These are phyloP conservation scores for Mellivora capensis DNA, from an alignment of 2,113 vertebrate genomes.

Conservation along the genomic window DNA sequence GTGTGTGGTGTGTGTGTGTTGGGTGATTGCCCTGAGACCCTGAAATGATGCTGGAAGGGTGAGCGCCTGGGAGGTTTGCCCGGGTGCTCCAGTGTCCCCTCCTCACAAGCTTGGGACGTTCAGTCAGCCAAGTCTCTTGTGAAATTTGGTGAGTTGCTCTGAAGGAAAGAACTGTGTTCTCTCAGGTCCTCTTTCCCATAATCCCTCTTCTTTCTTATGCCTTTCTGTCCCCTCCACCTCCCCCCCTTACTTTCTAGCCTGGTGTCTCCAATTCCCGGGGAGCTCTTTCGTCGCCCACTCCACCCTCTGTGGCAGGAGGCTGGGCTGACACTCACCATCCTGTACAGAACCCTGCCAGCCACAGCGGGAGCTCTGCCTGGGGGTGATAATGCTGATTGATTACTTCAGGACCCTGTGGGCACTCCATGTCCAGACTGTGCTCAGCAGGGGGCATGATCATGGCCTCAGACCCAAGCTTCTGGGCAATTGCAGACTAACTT, in stretches of 20 bases:
- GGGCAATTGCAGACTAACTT: background rate
- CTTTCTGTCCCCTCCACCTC: background rate
- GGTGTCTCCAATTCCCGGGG: background rate
- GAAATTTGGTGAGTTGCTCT: background rate
- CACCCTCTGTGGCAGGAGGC: background rate
- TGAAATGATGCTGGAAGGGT: background rate
- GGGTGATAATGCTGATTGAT: background rate
- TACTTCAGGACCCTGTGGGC: background rate
- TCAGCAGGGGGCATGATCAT: background rate
- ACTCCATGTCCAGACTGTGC: background rate
- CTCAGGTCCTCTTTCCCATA: background rate
- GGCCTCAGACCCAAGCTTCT: background rate
- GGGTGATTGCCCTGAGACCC: background rate
- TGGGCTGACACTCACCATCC: background rate
- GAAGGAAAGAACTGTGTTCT: background rate
- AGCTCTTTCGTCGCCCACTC: too few species aligned
- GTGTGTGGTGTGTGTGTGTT: background rate
- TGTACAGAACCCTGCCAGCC: background rate
- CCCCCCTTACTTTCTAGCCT: background rate
- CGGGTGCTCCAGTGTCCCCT: background rate
- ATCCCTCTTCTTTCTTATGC: background rate
- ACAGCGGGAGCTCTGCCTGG: background rate
- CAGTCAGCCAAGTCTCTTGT: background rate
- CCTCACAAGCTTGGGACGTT: background rate
- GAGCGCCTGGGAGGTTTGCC: background rate